Evolutionary conservation across 2,888 invertebrate genomes (phyloP), one percentile per base, ranked within the genome.

Genomic region (Acanthopleura granulata): DNA sequence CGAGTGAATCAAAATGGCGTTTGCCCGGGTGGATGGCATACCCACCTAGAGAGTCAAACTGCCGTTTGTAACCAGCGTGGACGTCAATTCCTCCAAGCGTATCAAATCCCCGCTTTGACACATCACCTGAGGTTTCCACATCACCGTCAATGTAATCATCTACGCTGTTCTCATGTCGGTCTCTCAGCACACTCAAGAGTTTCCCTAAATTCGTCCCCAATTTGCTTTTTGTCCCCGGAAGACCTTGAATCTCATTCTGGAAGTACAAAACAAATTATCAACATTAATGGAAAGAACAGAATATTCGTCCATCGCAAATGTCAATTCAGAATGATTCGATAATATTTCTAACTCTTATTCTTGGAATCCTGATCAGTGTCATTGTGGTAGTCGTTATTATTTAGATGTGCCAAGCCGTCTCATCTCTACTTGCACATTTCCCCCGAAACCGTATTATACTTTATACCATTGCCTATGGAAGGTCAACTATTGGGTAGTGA

Each of bases 1-100:
- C 40, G 4, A 40, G 40, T 6, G 40, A 40, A 40, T 40, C 40
- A 40, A 40, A 40, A 40, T 40, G 40, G 40, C 50, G 25, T 27
- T 71, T 71, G 3, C 16, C 49, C 1, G 71, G 49, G 49, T 40
- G 71, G 40, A 71, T 49, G n/a, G 40, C 49, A 18, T 22, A 49
- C 25, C 71, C 71, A 49, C 71, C 71, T 25, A 71, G 40, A 18
- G 71, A 71, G 40, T 71, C 71, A 18, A 71, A 71, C 16, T 40
- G 30, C 6, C 71, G 40, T 66, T 66, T 66, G 25, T 27, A 27
- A 16, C n/a, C n/a, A 40, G 4, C 9, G 25, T 40, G 71, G 18
- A 71, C 25, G 30, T 16, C 16, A 49, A n/a, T 29, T 1, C 71
- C 71, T n/a, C 71, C 71, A 40, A 71, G 71, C 1, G 71, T 29